phyloP scores from a whole-genome alignment of 1,140 invertebrate genomes.

The Drosophila sturtevanti region DNA sequence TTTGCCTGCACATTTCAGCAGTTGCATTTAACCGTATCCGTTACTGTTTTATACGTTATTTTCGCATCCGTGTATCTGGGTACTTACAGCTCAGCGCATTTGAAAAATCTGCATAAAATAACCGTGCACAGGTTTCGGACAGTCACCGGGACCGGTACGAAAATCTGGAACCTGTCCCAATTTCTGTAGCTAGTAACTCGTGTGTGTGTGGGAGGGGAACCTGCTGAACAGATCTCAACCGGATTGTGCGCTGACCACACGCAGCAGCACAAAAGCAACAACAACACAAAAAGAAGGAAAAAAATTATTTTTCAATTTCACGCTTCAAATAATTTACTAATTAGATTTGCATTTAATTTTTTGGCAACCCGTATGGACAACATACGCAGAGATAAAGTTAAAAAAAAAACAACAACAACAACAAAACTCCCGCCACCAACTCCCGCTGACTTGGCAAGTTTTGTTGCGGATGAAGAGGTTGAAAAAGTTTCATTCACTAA shows the following conservation, averaged over 20 bases:
- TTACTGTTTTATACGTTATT: conserved; percentile 7
- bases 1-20: conserved; percentile 19
- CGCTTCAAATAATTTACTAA: conserved; percentile 82
- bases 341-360: conserved; percentile 81
- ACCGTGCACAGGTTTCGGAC: conserved; percentile 13
- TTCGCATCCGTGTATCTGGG: conserved; percentile 46
- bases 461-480: conserved; percentile 19
- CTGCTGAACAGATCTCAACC: conserved; percentile 1
- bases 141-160: background rate
- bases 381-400: conserved; percentile 27
- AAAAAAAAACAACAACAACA: background rate
- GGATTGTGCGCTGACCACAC: conserved; percentile 25
- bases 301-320: conserved; percentile 81
- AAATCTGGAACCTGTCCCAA: background rate
- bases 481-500: conserved; percentile 49
- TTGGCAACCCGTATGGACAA: conserved; percentile 58
- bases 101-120: conserved; percentile 67
- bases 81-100: conserved; percentile 71
- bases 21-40: conserved; percentile 18
- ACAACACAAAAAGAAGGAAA: conserved; percentile 25
- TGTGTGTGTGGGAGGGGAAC: background rate
- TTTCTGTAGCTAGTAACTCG: background rate
- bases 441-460: conserved; percentile 68
- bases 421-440: conserved; percentile 6
- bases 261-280: conserved; percentile 1